A percentile compares a stretch with the other conserved stretches of the same genome.
Conservation (phyloP, 2,797 vertebrate genomes). For the Gallirallus australis region DNA sequence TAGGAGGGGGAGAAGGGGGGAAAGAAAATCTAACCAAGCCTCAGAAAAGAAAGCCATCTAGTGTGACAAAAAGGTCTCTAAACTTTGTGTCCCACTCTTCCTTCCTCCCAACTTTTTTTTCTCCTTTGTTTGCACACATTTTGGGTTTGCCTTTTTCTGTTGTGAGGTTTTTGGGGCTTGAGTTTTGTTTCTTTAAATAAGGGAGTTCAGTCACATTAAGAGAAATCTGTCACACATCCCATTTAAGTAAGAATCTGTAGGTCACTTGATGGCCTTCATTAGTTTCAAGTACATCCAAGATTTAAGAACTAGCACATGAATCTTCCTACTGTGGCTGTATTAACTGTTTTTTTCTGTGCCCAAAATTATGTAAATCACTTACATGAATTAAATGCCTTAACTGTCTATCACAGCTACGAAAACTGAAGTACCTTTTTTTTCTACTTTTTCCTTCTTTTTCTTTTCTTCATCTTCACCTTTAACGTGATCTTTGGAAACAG, state of each 20-base stretch:
- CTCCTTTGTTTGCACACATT: background rate
- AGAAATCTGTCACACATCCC: background rate
- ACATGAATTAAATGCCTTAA: background rate
- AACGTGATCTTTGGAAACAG: slow-evolving; percentile 74
- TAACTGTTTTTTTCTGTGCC: background rate
- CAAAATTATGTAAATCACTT: background rate
- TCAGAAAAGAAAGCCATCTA: background rate
- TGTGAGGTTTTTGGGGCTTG: background rate
- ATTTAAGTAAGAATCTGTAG: background rate
- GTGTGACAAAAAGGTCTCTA: background rate
- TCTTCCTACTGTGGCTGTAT: background rate
- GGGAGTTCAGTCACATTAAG: background rate
- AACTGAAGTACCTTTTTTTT: slow-evolving; percentile 89
- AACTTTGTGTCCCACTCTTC: background rate
- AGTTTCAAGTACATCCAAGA: background rate
- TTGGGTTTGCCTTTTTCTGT: background rate
- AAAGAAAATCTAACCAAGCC: background rate
- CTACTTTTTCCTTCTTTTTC: slow-evolving; percentile 88
- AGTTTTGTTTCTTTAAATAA: background rate
- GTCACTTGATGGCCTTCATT: background rate
- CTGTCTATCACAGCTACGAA: background rate
- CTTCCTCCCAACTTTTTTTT: no score
- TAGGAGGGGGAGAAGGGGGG: no score
- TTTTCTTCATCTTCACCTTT: slow-evolving; percentile 83
- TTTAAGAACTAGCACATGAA: background rate